These are phyloP conservation scores for Ips typographus DNA, from an alignment of 1,140 invertebrate species.

Conservation along the genomic window DNA sequence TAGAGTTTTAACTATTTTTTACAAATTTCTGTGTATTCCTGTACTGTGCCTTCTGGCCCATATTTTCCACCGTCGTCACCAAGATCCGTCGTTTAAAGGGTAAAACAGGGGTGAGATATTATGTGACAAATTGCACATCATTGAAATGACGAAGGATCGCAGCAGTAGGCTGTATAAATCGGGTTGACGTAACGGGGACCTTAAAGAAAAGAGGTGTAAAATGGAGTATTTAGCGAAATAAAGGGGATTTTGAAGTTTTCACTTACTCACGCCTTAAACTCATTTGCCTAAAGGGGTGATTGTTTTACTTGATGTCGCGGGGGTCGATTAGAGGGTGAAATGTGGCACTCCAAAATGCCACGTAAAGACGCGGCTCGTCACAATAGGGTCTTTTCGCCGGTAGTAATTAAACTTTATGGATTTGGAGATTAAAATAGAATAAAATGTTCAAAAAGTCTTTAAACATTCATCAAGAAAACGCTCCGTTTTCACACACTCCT, in stretches of 20 bases:
- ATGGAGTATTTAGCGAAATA: constrained; percentile 44
- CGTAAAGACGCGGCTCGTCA: constrained; percentile 19
- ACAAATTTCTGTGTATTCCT: not conserved
- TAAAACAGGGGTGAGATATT: constrained; percentile 45
- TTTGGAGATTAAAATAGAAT: constrained; percentile 10
- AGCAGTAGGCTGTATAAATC: constrained; percentile 32
- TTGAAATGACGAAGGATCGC: constrained; percentile 44
- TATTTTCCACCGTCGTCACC: constrained; percentile 7
- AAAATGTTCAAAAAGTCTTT: constrained; percentile 2
- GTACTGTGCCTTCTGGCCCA: not conserved
- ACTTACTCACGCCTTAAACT: constrained; percentile 33
- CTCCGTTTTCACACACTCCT: constrained; percentile 12
- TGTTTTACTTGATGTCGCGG: constrained; percentile 28
- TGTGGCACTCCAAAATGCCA: constrained; percentile 15
- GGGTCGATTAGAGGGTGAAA: constrained; percentile 29
- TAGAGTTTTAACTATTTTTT: no score
- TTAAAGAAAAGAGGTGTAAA: constrained; percentile 40
- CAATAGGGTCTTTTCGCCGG: constrained; percentile 20
- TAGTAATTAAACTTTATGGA: constrained; percentile 14
- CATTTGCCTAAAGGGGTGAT: constrained; percentile 38
- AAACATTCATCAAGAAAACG: constrained; percentile 8
- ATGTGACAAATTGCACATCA: constrained; percentile 52
- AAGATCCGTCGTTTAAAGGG: constrained; percentile 28
- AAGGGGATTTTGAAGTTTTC: constrained; percentile 40
- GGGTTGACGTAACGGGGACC: constrained; percentile 31